Evolutionary conservation across 1,140 invertebrate genomes (phyloP), one percentile per base, ranked within the genome.

Genomic region (Heliothis virescens): DNA sequence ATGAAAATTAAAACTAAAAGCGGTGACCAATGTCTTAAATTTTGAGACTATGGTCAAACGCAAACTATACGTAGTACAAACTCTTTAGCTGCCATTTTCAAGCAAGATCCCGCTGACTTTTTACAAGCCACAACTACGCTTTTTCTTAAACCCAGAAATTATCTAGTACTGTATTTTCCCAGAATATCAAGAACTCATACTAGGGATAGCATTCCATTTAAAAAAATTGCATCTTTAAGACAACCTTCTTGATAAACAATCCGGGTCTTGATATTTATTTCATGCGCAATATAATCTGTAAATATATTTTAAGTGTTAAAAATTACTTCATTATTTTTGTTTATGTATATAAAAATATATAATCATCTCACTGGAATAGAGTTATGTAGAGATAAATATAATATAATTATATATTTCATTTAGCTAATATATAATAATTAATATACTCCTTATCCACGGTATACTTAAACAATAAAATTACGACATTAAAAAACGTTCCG

Each of bases 241-340:
- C 5, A 52, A 9, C 34, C 12, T 52, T 71, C 67, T 71, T 71
- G 67, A 71, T 3, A 29, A 71, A 16, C n/a, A 71, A 29, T 71
- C 21, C 67, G 12, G 2, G 29, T 52, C 21, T 48, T 50, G 12
- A 1, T 16, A 13, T 53, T 29, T 29, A 48, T 53, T 52, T 71
- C 67, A 71, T 47, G 21, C 18, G 13, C 67, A 71, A 71, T 21
- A 69, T 50, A 26, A 29, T 71, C 67, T 71, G 67, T 71, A 71
- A 71, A 53, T 52, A 69, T 69, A 52, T 69, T 52, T n/a, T 21
- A 52, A n/a, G 21, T 26, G 7, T 16, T 50, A 26, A 67, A 11
- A 26, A 26, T 26, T 26, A 26, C 21, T 26, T 62, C 12, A 13
- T 29, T 62, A 29, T 2, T 5, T 10, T 13, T 60, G 12, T 26